Evolutionary conservation across 2,888 invertebrate genomes (phyloP).

Genomic region (Laothoe populi): DNA sequence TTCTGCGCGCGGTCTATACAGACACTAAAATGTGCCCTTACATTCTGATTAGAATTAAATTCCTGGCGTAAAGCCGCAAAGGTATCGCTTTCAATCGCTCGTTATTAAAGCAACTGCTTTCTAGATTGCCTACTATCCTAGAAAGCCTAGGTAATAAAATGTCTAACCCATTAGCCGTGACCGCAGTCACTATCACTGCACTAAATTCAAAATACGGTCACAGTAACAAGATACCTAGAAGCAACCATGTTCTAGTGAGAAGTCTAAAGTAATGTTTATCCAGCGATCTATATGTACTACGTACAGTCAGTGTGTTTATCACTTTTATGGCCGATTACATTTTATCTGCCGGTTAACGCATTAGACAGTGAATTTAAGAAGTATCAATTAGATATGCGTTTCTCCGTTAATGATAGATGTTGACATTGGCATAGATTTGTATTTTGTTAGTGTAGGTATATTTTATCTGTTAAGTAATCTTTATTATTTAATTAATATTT

Average conservation of each 20-base stretch:
- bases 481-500: no score
- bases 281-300: not conserved
- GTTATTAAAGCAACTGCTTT: conserved; percentile 47
- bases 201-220: conserved; percentile 27
- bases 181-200: conserved; percentile 44
- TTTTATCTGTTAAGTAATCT: no score
- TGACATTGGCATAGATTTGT: no score
- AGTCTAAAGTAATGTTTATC: not conserved
- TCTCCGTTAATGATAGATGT: no score
- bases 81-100: conserved; percentile 45
- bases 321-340: no score
- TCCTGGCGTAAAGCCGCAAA: conserved; percentile 32
- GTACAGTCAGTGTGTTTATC: no score
- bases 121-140: conserved; percentile 58
- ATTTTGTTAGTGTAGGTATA: no score
- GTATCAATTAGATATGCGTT: no score
- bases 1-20: not conserved
- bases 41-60: not conserved
- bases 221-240: not conserved
- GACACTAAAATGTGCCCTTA: not conserved
- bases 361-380: no score
- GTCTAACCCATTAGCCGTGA: conserved; percentile 57
- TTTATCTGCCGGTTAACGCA: no score
- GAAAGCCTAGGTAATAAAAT: conserved; percentile 68
- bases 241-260: not conserved